Evolutionary conservation across 2,797 vertebrate species (phyloP), one percentile per base, ranked within the genome.

Genomic region (Moxostoma hubbsi): DNA sequence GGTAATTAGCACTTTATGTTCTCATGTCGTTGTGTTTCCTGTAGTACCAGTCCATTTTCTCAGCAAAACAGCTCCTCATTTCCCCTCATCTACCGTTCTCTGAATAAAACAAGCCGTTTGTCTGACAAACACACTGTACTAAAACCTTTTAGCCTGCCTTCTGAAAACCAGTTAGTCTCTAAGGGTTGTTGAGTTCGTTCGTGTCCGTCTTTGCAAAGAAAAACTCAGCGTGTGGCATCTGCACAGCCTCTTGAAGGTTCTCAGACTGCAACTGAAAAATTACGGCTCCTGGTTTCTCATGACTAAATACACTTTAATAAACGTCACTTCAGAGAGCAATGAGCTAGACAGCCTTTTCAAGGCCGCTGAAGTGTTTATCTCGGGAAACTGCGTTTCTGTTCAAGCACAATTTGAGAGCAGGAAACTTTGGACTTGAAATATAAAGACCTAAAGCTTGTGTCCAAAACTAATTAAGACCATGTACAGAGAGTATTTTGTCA

Each of bases 211-310:
- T 18, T 0, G 6, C 16, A 50, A 70, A 54, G 75, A 70, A 77
- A 77, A 61, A 49, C 75, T 54, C 75, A 77, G 75, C 57, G 36
- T 77, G 75, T 12, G 49, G 49, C 75, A 58, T 54, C 75, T 69
- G 66, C 36, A 18, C 57, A 24, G 50, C 11, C 75, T 70, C 75
- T 70, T 49, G 49, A 77, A 77, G 75, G 47, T 62, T 68, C 66
- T 62, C 49, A 69, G 75, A 69, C 75, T 53, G 66, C 50, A 18
- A 46, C 57, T 77, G 66, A 77, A 77, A 77, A 70, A 77, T 70
- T 57, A 70, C 75, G 11, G 65, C 55, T 69, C 65, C 57, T 68
- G 66, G 55, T 53, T 77, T 77, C 75, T 77, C 75, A 77, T 77
- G 75, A 55, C 75, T 45, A 45, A 36, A 77, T 69, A 45, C n/a